Base-by-base conservation (phyloP, 2,113 vertebrate species). In the Myocastor coypus region DNA sequence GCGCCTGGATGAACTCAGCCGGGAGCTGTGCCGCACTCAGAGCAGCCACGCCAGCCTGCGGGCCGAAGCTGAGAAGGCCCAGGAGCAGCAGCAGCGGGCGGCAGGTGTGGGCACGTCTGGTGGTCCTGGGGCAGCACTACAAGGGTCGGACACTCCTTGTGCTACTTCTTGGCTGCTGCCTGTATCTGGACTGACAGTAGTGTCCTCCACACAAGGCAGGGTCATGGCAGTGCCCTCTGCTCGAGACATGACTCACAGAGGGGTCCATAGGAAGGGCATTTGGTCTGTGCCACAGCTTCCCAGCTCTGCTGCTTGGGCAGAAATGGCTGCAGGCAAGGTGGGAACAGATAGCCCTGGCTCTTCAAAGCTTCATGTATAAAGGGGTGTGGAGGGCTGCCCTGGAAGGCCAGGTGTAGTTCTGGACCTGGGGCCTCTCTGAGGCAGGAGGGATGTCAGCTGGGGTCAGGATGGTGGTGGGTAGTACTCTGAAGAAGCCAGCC, bases 1-100 rank as follows among this genome's bases (percentile, higher is more conserved):
- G 97, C 98, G 98, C 85, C 94, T 99, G 96, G 99, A 99, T 0
- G 99, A 99, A 98, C 99, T 99, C 37, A 98, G 98, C 7, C 98
- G 98, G 0, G 99, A 99, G 96, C 99, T 99, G 34, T 98, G 99
- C 94, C 98, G 98, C 55, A 94, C 98, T 3, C 99, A 99, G 97
- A 98, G 92, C 96, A 99, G 92, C 98, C 99, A 98, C 68, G 97
- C 96, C 97, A 99, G 87, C 96, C 97, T 99, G 83, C 97, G 99
- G 95, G 98, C 98, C 2, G 98, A 99, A 0, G 78, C 98, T 32
- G 99, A 99, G 94, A 99, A 99, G 92, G 98, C 98, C 92, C 99
- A 99, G 94, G 98, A 98, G 94, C 99, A 99, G 73, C 98, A 98
- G 98, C 98, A 98, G 89, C 83, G 97, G 84, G 87, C 99, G 64